Base-by-base conservation (phyloP, 1,140 invertebrate genomes). In the Euura lappo region DNA sequence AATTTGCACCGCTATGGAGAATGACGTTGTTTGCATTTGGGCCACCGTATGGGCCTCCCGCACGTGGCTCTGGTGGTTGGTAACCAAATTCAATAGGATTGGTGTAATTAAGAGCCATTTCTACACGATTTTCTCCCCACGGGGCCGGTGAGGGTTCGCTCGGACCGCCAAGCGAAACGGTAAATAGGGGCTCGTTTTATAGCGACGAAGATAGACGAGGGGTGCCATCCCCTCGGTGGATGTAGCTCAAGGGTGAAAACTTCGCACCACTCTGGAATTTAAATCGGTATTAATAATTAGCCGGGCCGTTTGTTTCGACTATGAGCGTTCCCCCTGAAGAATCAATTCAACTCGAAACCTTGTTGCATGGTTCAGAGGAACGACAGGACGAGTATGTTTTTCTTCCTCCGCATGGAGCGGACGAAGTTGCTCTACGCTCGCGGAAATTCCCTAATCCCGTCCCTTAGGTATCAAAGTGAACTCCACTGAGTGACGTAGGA, bases 91-190 rank as follows among this genome's bases (percentile, higher is more conserved):
- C 82, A 85, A 87, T 86, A 79, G 85, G 84, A 87, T 88, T 82
- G 85, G 80, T 88, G 86, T 88, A 88, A 88, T 88, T 87, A 88
- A 88, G 86, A 87, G 86, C 83, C 85, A 85, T 87, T 88, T 87
- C 85, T 86, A 83, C 85, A 82, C 83, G 83, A 86, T 84, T 85
- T 85, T 85, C 81, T 78, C 75, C 75, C 71, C 45, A 46, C 44
- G 69, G 60, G 76, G 65, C 78, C 28, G 28, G 28, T 28, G 28
- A 28, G 28, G 28, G 28, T 28, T 28, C 28, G 73, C 77, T 79
- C 51, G 6, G 51, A 60, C 51, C 13, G 73, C 79, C 73, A 75
- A 76, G 77, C 74, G 77, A 76, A 79, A 81, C 80, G 79, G 83
- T 80, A 85, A 83, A 84, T 85, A 85, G 81, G 84, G 82, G 79